phyloP scores from a whole-genome alignment of 2,888 invertebrate species.

The Amiota minor region DNA sequence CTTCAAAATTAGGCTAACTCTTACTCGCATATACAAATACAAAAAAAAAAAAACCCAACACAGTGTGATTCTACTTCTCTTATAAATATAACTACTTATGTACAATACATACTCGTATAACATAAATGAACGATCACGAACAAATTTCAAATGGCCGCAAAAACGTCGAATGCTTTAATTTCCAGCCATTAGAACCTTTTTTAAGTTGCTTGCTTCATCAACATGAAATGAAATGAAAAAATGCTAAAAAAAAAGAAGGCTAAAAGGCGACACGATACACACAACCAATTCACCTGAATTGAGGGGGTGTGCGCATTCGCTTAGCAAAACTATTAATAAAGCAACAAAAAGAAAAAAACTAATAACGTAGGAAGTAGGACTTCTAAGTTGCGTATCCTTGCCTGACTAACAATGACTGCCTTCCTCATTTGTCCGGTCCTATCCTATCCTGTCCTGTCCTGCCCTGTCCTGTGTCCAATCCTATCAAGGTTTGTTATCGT shows the following conservation, averaged over 20 bases:
- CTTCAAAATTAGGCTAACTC: constrained; percentile 61
- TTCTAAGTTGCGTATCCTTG: no score
- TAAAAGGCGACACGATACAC: constrained; percentile 44
- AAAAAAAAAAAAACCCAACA: constrained; percentile 5
- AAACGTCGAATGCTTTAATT: constrained; percentile 40
- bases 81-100: no score
- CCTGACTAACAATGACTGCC: no score
- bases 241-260: not conserved
- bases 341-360: constrained; percentile 36
- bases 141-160: constrained; percentile 28
- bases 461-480: not conserved
- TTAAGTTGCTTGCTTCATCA: not conserved
- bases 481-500: not conserved
- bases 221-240: not conserved
- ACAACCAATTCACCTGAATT: constrained; percentile 31
- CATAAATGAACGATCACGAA: not conserved
- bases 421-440: no score
- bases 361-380: not conserved
- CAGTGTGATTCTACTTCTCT: no score
- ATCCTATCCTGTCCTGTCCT: not conserved
- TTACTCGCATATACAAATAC: constrained; percentile 14
- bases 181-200: constrained; percentile 49
- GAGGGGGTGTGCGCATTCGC: constrained; percentile 62
- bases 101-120: no score
- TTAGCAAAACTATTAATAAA: constrained; percentile 68